These are phyloP conservation scores for Ooceraea biroi DNA, from an alignment of 1,140 invertebrate genomes.

Conservation along the genomic window DNA sequence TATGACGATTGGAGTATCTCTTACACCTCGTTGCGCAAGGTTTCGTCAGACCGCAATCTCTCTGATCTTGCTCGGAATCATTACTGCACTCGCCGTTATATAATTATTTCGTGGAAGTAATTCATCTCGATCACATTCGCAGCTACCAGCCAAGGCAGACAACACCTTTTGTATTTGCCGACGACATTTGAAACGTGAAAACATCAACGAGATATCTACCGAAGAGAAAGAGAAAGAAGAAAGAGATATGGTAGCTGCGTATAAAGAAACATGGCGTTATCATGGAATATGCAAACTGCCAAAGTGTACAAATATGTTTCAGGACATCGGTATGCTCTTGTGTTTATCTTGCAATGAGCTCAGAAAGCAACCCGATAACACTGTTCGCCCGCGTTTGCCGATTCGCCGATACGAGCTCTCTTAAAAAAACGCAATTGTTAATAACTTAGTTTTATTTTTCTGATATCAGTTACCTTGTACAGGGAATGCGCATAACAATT, in stretches of 20 bases:
- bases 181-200: conserved; percentile 28
- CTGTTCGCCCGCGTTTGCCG: background rate
- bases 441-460: too few relatives aligned
- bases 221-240: too few relatives aligned
- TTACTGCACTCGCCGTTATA: conserved; percentile 4
- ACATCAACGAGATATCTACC: conserved; percentile 20
- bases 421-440: too few relatives aligned
- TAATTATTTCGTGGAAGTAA: conserved; percentile 52
- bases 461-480: too few relatives aligned
- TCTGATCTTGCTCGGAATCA: conserved; percentile 12
- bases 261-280: background rate
- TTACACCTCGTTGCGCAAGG: background rate
- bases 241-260: background rate
- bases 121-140: conserved; percentile 18
- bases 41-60: background rate
- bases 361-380: background rate
- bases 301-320: background rate
- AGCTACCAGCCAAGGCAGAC: conserved; percentile 9
- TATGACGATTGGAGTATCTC: background rate
- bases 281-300: background rate
- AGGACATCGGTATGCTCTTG: background rate
- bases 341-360: background rate
- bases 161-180: conserved; percentile 29
- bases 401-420: too few relatives aligned
- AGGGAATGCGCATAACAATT: too few relatives aligned